A percentile compares a stretch with the other conserved stretches of the same genome.
phyloP scores from a whole-genome alignment of 2,797 vertebrate genomes.

The Mormyrops boulengeri region DNA sequence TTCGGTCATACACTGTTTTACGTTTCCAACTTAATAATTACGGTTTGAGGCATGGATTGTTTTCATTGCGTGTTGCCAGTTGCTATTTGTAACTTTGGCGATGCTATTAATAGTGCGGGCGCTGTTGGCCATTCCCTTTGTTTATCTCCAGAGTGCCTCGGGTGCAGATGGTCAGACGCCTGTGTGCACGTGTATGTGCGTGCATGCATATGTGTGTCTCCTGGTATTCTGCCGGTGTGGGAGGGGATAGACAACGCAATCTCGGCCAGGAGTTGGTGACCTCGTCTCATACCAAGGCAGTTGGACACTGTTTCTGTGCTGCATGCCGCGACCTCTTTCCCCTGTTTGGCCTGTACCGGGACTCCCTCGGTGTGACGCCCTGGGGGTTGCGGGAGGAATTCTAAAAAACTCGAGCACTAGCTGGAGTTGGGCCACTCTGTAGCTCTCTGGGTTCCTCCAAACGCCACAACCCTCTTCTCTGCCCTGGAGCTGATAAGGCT shows the following conservation, averaged over 20 bases:
- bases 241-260: constrained; percentile 8
- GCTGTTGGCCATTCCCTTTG: not conserved
- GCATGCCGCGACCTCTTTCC: not conserved
- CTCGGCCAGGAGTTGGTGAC: constrained; percentile 19
- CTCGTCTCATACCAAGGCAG: constrained; percentile 17
- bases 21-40: not conserved
- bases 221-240: constrained; percentile 19
- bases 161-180: not conserved
- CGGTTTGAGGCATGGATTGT: not conserved
- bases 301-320: constrained; percentile 1
- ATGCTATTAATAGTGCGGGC: not conserved
- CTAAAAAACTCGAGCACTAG: not conserved
- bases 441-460: not conserved
- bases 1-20: not conserved
- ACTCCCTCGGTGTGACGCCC: not conserved
- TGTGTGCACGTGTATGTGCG: not conserved
- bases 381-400: not conserved
- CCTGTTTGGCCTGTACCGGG: not conserved
- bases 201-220: constrained; percentile 5
- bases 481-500: not conserved
- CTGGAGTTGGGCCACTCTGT: not conserved
- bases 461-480: not conserved
- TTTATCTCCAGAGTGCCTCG: not conserved
- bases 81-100: not conserved
- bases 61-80: not conserved